Evolutionary conservation across 2,888 invertebrate genomes (phyloP), one percentile per base, ranked within the genome.

Genomic region (Drosophila vallismaia): DNA sequence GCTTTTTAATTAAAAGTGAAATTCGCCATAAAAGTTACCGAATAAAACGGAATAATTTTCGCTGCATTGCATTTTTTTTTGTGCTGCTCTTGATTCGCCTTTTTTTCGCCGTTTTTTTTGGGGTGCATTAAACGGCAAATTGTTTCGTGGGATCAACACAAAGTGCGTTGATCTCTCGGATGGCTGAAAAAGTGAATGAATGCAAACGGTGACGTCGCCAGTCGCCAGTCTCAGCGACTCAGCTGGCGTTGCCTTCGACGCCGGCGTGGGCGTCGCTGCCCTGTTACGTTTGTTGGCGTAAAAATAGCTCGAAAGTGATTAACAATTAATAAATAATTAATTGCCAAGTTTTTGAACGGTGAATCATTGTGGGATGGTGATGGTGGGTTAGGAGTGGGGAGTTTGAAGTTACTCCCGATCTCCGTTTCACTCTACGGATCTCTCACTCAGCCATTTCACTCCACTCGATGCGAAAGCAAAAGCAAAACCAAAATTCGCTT

Each of bases 121-220:
- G 83, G 84, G 86, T 86, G 84, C 86, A 86, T 86, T 85, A 86
- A 84, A 84, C 84, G 84, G 84, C 83, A 85, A 84, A 84, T 83
- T 84, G 84, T 85, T 84, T 84, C 81, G 86, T 84, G 86, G 84
- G 84, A 84, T 84, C 84, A 84, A 85, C 70, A 69, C 59, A 85
- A 85, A 84, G 84, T 84, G 84, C 84, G 84, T 84, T 84, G 84
- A 84, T 84, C 84, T 84, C 82, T 56, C 68, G 60, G 12, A 71
- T 50, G 55, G 38, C 76, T 76, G 78, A 79, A 83, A 82, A 83
- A 77, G 81, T 82, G 84, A 82, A 82, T 82, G 82, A 82, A 81
- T 64, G 55, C 64, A 62, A 63, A 62, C 71, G 63, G 64, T 58
- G 76, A 53, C 53, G 66, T 54, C 28, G 66, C 31, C 46, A 36